Conservation (phyloP, 2,888 invertebrate genomes). For the Luffia ferchaultella region DNA sequence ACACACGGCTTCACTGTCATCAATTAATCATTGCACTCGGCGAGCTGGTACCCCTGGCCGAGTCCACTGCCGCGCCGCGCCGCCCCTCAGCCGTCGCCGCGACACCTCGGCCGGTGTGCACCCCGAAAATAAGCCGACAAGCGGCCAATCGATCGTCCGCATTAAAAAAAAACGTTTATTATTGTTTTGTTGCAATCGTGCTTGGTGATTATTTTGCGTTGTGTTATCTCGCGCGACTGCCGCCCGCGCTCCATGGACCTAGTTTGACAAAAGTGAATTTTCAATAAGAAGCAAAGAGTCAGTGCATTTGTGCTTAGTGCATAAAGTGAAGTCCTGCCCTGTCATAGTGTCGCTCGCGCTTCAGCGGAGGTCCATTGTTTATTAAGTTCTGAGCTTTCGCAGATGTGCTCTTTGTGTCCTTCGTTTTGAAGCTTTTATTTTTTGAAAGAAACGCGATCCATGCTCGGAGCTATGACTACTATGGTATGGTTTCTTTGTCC, state of each 20-base stretch:
- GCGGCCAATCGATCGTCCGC: conserved; percentile 58
- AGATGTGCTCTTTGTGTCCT: conserved; percentile 30
- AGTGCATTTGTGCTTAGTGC: conserved; percentile 57
- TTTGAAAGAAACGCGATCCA: conserved; percentile 56
- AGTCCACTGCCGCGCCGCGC: conserved; percentile 30
- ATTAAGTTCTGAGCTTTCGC: conserved; percentile 52
- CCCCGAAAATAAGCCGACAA: conserved; percentile 24
- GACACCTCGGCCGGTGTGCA: conserved; percentile 43
- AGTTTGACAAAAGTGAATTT: conserved; percentile 20
- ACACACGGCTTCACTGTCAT: not conserved
- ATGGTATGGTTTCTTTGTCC: conserved; percentile 67
- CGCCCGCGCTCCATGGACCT: conserved; percentile 23
- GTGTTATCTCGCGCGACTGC: conserved; percentile 34
- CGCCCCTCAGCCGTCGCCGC: conserved; percentile 48
- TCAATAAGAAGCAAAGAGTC: conserved; percentile 16
- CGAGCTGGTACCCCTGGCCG: not conserved
- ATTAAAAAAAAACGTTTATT: conserved; percentile 48
- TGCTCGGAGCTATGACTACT: conserved; percentile 67
- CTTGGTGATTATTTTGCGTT: conserved; percentile 47
- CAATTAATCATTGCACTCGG: not conserved
- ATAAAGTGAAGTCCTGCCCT: conserved; percentile 32
- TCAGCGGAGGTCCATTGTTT: conserved; percentile 39
- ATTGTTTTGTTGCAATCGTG: conserved; percentile 43
- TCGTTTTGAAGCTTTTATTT: conserved; percentile 19
- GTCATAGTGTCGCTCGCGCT: conserved; percentile 41